Evolutionary conservation across 2,797 vertebrate species (phyloP), one percentile per base, ranked within the genome.

Genomic region (Hyperoplus immaculatus): DNA sequence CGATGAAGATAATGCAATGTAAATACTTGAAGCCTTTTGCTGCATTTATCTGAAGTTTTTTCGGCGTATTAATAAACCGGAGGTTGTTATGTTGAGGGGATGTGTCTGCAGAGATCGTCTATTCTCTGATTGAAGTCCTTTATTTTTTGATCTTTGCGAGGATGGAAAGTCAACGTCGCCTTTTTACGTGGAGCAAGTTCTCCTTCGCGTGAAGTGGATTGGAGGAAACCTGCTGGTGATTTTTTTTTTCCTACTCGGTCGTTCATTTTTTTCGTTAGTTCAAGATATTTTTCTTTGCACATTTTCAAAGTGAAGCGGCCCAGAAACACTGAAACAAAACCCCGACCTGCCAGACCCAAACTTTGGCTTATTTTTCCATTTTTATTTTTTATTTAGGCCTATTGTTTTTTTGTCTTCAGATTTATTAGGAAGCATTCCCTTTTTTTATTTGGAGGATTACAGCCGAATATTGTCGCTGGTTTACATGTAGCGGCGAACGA

Each of bases 401-500:
- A 4, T 1, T 4, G 13, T 55, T 65, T 10, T 16, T 16, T 53
- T 29, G 29, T 29, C 29, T 50, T 18, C 1, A 1, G 16, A 12
- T 6, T 4, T 16, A 1, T 9, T 1, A 53, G 13, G 16, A 68
- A 70, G 75, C 11, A 38, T 65, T 53, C 13, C 0, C 8, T 4
- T 60, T 14, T 0, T 29, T 63, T 57, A 55, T 21, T 56, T 11
- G 56, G 60, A 69, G 78, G 72, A 88, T 80, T 80, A 62, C 0
- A 18, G 73, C 70, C 13, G 39, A 57, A 46, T 56, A 13, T 62
- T 39, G 7, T 3, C 1, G 76, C 5, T 5, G 78, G 69, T 2
- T 74, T 71, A n/a, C 82, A 90, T 90, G 80, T 87, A 88, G 87
- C 71, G 74, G 18, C 59, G n/a, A 56, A 6, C 54, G 45, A 50